phyloP scores from a whole-genome alignment of 1,140 invertebrate species.

The Lordiphosa clarofinis region DNA sequence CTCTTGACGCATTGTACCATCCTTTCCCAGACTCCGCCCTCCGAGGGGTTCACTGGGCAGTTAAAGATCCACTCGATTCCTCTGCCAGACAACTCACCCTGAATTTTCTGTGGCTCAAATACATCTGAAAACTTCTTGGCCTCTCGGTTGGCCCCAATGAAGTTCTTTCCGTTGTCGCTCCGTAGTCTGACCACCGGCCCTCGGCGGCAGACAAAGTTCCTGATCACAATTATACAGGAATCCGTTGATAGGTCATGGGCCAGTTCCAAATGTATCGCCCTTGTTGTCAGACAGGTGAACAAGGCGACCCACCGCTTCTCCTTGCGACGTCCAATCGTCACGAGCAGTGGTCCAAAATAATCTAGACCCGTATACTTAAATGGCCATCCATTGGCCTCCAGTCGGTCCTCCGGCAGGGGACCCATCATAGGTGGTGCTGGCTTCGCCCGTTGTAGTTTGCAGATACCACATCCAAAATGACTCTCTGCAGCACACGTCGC shows the following conservation, averaged over 20 bases:
- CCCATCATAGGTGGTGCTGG: conserved; percentile 1
- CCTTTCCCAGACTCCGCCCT: conserved; percentile 5
- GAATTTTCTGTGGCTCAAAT: conserved; percentile 12
- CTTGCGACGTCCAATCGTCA: conserved; percentile 8
- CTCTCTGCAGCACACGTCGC: background rate
- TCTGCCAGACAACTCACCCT: conserved; percentile 1
- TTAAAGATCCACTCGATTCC: conserved; percentile 7
- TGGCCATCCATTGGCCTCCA: too few species aligned
- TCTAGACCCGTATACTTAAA: conserved; percentile 9
- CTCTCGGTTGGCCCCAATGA: conserved; percentile 8
- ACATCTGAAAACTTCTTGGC: conserved; percentile 8
- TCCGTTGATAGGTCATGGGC: conserved; percentile 2
- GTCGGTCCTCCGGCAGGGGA: conserved; percentile 3
- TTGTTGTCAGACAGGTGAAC: conserved; percentile 10
- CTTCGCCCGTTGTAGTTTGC: background rate
- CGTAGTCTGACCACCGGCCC: conserved; percentile 1
- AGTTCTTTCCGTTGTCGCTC: conserved; percentile 2
- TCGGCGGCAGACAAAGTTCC: conserved; percentile 9
- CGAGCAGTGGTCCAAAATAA: conserved; percentile 6
- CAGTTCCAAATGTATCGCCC: background rate
- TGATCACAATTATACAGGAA: conserved; percentile 11
- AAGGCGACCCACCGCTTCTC: conserved; percentile 12
- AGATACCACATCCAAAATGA: background rate
- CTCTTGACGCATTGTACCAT: conserved; percentile 12
- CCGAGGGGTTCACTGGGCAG: conserved; percentile 12